Percentiles rank a stretch among this genome's conserved stretches.
phyloP scores from a whole-genome alignment of 2,888 invertebrate genomes.

The Notocelia uddmanniana region DNA sequence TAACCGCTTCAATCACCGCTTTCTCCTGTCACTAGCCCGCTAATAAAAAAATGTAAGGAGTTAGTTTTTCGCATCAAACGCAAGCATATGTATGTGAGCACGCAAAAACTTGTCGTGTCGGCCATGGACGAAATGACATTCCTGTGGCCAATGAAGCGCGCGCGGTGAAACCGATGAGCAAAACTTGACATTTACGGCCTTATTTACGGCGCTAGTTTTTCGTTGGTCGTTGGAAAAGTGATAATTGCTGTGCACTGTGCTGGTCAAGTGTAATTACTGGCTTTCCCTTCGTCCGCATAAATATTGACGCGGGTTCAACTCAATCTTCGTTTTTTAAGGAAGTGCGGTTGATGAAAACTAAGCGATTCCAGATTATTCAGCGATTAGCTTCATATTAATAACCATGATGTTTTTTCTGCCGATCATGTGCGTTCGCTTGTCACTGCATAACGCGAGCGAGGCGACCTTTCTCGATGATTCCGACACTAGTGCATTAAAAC shows the following conservation, averaged over 20 bases:
- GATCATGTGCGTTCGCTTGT: conserved; percentile 10
- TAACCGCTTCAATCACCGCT: conserved; percentile 51
- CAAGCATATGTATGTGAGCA: conserved; percentile 44
- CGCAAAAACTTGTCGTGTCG: conserved; percentile 64
- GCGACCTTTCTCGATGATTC: conserved; percentile 36
- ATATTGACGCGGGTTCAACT: conserved; percentile 23
- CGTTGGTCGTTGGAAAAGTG: conserved; percentile 35
- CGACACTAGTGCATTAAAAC: conserved; percentile 20
- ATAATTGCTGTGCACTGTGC: no score
- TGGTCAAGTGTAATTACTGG: conserved; percentile 9
- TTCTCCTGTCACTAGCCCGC: conserved; percentile 73
- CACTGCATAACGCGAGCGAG: neutral
- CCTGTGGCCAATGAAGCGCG: conserved; percentile 71
- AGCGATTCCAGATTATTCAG: conserved; percentile 28
- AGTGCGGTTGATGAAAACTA: conserved; percentile 18
- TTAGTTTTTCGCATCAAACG: conserved; percentile 48
- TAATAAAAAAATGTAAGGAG: conserved; percentile 63
- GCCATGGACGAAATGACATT: conserved; percentile 69
- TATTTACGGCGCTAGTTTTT: conserved; percentile 36
- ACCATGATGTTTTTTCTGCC: conserved; percentile 16
- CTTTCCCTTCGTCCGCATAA: conserved; percentile 22
- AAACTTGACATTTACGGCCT: conserved; percentile 47
- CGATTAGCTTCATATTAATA: conserved; percentile 33
- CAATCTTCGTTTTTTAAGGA: conserved; percentile 10
- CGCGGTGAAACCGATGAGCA: conserved; percentile 51